Evolutionary conservation across 2,888 invertebrate genomes (phyloP), one percentile per base, ranked within the genome.

Genomic region (Malthinus seriepunctatus): DNA sequence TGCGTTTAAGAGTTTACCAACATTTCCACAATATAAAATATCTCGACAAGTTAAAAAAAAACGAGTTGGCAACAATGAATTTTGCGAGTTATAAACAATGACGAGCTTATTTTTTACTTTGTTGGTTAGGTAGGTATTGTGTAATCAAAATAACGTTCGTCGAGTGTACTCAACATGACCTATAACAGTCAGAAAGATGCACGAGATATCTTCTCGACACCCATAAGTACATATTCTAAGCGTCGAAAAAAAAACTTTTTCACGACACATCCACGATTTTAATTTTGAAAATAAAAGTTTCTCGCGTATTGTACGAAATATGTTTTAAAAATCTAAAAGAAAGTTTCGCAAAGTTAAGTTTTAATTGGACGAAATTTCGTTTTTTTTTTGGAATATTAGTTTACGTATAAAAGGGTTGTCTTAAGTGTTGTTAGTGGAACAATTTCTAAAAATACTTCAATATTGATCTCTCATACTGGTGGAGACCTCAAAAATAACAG

Each of bases 91-190:
- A n/a, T 32, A 51, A 51, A 51, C 51, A 51, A 51, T 51, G 33
- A 33, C 14, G 39, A 15, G 8, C 32, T 39, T 32, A 23, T 23
- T 23, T 23, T 23, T 23, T 23, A 23, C 23, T 2, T 23, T 5
- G 23, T 23, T 23, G 23, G 23, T 23, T 23, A 23, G 23, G 23
- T 42, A 12, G 38, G 45, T 47, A 10, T 32, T 37, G 32, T 12
- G 51, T 33, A 57, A 57, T 34, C 42, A 31, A 57, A 52, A 57
- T 47, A 47, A 46, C 42, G 31, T 31, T 31, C 8, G 47, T 48
- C 47, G 46, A 59, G 59, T 59, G 54, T 54, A 37, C 59, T 59
- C 42, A 54, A 53, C 42, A 37, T 54, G 59, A 59, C 59, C 59
- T 59, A 54, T 23, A 54, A 45, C 45, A 57, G 51, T 51, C 53